phyloP scores from a whole-genome alignment of 2,888 invertebrate genomes.

The Marronus borbonicus region DNA sequence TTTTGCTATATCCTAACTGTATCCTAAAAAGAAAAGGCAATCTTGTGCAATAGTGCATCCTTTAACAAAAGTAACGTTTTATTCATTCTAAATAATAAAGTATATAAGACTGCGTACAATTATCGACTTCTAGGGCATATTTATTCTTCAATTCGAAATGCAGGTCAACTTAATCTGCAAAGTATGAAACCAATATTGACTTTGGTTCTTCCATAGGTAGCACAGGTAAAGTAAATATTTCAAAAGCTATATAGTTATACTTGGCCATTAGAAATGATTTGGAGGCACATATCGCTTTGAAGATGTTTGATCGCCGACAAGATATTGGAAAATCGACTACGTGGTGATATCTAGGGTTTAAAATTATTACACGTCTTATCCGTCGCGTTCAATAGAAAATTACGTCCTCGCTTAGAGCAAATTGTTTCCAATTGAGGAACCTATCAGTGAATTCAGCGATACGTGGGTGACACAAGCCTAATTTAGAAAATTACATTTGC shows the following conservation, averaged over 20 bases:
- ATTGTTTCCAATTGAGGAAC: background rate
- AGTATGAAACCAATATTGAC: conserved; percentile 10
- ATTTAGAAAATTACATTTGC: conserved; percentile 2
- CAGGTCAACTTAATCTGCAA: background rate
- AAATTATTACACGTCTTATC: background rate
- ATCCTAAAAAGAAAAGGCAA: no score
- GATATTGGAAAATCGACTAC: conserved; percentile 16
- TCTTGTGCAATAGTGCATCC: no score
- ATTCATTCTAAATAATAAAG: no score
- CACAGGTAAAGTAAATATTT: conserved; percentile 23
- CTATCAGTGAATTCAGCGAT: background rate
- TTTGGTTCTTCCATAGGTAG: background rate
- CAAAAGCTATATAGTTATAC: background rate
- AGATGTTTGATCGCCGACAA: background rate
- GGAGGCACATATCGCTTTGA: background rate
- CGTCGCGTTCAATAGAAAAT: background rate
- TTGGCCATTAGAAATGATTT: background rate
- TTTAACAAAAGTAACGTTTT: no score
- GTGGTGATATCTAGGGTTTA: conserved; percentile 3
- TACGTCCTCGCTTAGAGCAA: background rate
- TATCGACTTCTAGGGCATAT: background rate
- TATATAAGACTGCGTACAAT: no score
- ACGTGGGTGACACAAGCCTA: background rate
- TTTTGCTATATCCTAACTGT: no score
- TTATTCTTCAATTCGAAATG: background rate